phyloP scores from a whole-genome alignment of 2,113 vertebrate genomes.

The Pseudopodoces humilis region DNA sequence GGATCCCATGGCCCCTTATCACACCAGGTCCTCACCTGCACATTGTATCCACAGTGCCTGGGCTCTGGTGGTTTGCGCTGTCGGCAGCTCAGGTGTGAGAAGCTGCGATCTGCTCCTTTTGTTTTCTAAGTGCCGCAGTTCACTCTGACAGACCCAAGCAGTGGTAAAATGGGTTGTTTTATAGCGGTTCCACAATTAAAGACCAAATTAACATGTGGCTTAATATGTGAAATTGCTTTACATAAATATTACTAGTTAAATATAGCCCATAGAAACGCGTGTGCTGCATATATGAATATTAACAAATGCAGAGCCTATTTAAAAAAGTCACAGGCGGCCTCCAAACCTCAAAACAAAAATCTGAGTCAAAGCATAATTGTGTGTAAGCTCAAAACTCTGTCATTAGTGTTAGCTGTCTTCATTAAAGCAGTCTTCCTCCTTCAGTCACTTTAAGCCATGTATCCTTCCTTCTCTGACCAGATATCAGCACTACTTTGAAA shows the following conservation, averaged over 20 bases:
- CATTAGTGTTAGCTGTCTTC: not conserved
- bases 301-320: not conserved
- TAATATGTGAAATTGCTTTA: not conserved
- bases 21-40: rapidly evolving
- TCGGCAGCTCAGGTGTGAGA: rapidly evolving
- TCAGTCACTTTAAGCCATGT: not conserved
- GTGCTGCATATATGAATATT: not conserved
- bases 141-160: rapidly evolving
- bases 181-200: not conserved
- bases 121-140: rapidly evolving
- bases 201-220: not conserved
- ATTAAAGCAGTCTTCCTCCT: not conserved
- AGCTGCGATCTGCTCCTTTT: not conserved
- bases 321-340: not conserved
- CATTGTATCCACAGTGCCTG: rapidly evolving
- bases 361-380: not conserved
- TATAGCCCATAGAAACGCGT: not conserved
- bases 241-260: not conserved
- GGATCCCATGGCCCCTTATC: rapidly evolving
- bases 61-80: rapidly evolving
- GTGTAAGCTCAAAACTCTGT: not conserved
- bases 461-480: not conserved
- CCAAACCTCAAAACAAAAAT: not conserved
- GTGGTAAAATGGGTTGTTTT: rapidly evolving
- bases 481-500: not conserved